Percentiles rank a stretch among this genome's conserved stretches.
phyloP scores from a whole-genome alignment of 2,888 invertebrate genomes.

The Acleris holmiana region DNA sequence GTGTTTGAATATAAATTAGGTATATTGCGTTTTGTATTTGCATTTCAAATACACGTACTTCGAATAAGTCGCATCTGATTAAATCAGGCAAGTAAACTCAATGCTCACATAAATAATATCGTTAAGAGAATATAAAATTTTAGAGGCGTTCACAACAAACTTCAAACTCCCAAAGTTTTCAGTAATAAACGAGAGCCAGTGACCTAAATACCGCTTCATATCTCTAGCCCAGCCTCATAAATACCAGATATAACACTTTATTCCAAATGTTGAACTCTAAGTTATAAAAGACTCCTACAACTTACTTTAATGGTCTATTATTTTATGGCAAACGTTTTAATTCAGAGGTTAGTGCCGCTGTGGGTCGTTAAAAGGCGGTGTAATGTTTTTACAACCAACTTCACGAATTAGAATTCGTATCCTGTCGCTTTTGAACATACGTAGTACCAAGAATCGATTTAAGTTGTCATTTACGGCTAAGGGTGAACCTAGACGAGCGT shows the following conservation, averaged over 20 bases:
- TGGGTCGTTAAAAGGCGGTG: not conserved
- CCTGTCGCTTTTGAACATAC: too few species aligned
- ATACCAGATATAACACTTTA: slow-evolving; percentile 6
- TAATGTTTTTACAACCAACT: not conserved
- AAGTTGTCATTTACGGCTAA: too few species aligned
- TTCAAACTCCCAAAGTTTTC: not conserved
- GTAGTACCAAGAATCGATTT: too few species aligned
- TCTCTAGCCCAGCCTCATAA: not conserved
- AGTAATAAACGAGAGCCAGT: not conserved
- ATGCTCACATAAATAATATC: too few species aligned
- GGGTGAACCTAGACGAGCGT: too few species aligned
- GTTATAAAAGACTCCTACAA: slow-evolving; percentile 41
- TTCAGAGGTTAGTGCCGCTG: slow-evolving; percentile 35
- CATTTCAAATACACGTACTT: too few species aligned
- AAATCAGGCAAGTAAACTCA: too few species aligned
- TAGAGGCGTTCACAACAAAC: not conserved
- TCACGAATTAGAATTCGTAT: too few species aligned
- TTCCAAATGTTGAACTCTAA: slow-evolving; percentile 24
- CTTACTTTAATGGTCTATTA: slow-evolving; percentile 46
- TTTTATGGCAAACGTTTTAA: slow-evolving; percentile 45
- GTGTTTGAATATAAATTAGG: too few species aligned
- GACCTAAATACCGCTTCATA: not conserved
- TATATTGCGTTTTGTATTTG: too few species aligned
- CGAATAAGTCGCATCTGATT: too few species aligned
- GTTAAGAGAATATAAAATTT: too few species aligned